Percentiles rank a stretch among this genome's conserved stretches.
Evolutionary conservation across 2,888 invertebrate species (phyloP).

Genomic region (Scelioninae gen. 2): DNA sequence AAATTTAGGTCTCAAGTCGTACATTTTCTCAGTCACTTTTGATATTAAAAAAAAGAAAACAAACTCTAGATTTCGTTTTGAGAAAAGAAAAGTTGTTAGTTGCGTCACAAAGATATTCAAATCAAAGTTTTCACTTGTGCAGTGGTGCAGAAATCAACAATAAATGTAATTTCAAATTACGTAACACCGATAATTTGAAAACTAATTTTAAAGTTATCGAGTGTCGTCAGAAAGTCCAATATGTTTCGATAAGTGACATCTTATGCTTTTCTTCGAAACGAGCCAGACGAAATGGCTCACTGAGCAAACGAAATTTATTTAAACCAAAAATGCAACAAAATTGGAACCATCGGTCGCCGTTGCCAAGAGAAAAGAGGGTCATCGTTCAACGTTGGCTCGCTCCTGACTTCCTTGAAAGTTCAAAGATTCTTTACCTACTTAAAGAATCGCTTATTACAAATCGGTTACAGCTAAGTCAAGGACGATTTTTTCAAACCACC

Average conservation of each 20-base stretch:
- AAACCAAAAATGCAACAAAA: constrained; percentile 58
- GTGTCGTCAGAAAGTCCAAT: constrained; percentile 24
- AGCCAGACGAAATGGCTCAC: constrained; percentile 52
- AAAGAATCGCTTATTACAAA: constrained; percentile 39
- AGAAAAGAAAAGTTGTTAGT: constrained; percentile 2
- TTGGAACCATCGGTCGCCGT: constrained; percentile 47
- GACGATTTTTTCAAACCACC: constrained; percentile 10
- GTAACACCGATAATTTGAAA: constrained; percentile 24
- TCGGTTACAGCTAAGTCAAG: constrained; percentile 29
- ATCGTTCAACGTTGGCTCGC: constrained; percentile 55
- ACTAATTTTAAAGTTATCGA: constrained; percentile 46
- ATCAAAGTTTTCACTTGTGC: constrained; percentile 7
- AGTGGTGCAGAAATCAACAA: constrained; percentile 41
- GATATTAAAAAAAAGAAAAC: too few species aligned
- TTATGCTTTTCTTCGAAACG: constrained; percentile 44
- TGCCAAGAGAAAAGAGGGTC: constrained; percentile 59
- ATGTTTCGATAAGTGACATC: constrained; percentile 43
- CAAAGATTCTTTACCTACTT: constrained; percentile 39
- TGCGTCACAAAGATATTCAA: not conserved
- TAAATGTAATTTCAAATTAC: constrained; percentile 50
- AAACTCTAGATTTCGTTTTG: too few species aligned
- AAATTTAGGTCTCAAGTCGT: too few species aligned
- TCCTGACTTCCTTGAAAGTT: constrained; percentile 52
- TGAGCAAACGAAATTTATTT: constrained; percentile 49
- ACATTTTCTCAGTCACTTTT: too few species aligned